Base-by-base conservation (phyloP, 2,113 vertebrate genomes). In the Lethenteron camtschaticum region DNA sequence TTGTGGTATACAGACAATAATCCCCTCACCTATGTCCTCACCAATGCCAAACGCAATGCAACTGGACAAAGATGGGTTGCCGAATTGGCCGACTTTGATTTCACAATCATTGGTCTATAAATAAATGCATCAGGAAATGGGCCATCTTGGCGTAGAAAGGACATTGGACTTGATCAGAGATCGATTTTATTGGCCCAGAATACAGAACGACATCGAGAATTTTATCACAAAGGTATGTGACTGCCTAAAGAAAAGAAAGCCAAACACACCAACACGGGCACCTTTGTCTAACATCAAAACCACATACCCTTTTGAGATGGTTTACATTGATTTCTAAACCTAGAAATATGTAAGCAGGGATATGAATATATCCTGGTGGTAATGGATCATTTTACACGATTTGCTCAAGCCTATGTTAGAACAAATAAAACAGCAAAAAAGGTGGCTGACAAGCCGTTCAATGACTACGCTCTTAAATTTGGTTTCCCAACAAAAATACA, bases 321-420 rank as follows among this genome's bases (percentile, higher is more conserved):
- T 74, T 16, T 74, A n/a, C 57, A 72, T 10, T 68, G 72, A 11
- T 73, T 57, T 56, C 59, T 73, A n/a, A 69, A 72, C 68, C 11
- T 72, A 14, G 69, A 73, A 20, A 55, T 55, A 9, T 55, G 70
- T 55, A n/a, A 56, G 14, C 71, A 71, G 11, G 69, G 16, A 11
- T 71, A 71, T 71, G 69, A 70, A 24, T 72, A 72, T 13, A 70
- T 72, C 2, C 13, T 72, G 6, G 69, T 72, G 9, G 59, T 72
- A 13, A 69, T 71, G 41, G 68, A 72, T 16, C 4, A 69, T 69
- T 72, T 57, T 8, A 59, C 68, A 58, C 58, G 16, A 9, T 72
- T 69, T 12, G 16, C 16, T 24, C 68, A 70, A 13, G 58, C 72
- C 3, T 74, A 71, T n/a, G 20, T 24, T 4, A 72, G 57, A 41